phyloP scores from a whole-genome alignment of 2,888 invertebrate species.

The Luffia ferchaultella region DNA sequence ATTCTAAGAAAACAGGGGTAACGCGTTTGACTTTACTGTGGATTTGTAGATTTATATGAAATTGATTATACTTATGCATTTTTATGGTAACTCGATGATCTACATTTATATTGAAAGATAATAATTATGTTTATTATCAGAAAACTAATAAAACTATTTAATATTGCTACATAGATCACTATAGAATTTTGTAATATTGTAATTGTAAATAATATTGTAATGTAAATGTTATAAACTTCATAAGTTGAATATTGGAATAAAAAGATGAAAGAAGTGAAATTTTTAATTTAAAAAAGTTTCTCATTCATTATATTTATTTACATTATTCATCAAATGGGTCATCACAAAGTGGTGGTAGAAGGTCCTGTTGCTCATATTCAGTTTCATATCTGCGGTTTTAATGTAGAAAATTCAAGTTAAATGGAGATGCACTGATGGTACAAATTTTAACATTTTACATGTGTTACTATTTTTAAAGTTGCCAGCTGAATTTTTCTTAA shows the following conservation, averaged over 20 bases:
- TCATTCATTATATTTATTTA: background rate
- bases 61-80: background rate
- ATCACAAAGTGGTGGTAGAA: conserved; percentile 1
- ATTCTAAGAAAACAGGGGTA: too few species aligned
- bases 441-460: background rate
- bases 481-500: too few species aligned
- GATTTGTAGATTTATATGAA: background rate
- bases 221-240: too few species aligned
- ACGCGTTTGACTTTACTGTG: background rate
- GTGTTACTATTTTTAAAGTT: too few species aligned
- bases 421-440: background rate
- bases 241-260: background rate
- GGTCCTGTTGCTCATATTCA: background rate
- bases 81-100: background rate
- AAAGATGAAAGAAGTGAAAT: background rate
- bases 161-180: background rate
- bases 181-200: background rate
- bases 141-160: background rate
- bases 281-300: background rate
- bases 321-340: background rate
- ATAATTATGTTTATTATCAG: background rate
- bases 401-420: background rate
- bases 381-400: conserved; percentile 4
- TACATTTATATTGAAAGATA: background rate
- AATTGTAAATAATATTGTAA: too few species aligned